Conservation (phyloP, 2,888 invertebrate species). For the Diarsia brunnea region DNA sequence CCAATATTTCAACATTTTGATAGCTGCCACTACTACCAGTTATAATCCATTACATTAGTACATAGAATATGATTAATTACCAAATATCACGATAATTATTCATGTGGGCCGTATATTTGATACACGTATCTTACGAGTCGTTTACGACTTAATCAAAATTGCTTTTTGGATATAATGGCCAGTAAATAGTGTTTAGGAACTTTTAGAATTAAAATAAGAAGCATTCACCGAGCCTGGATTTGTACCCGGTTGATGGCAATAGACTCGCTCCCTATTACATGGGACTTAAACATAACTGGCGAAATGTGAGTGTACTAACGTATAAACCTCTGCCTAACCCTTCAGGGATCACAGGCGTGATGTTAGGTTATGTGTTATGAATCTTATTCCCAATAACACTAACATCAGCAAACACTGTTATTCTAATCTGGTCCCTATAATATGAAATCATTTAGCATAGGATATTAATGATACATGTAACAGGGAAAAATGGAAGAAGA, state of each 20-base stretch:
- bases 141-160: not conserved
- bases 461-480: not conserved
- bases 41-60: constrained; percentile 33
- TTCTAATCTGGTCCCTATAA: not conserved
- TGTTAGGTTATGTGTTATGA: too few relatives aligned
- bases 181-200: not conserved
- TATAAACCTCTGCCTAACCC: too few relatives aligned
- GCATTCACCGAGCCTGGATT: too few relatives aligned
- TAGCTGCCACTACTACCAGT: constrained; percentile 14
- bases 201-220: not conserved
- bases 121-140: not conserved
- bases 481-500: too few relatives aligned
- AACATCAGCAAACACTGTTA: not conserved
- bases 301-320: too few relatives aligned
- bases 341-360: too few relatives aligned
- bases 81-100: constrained; percentile 7
- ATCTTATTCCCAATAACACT: not conserved
- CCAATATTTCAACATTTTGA: constrained; percentile 42
- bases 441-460: not conserved
- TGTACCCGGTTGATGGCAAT: too few relatives aligned
- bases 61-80: constrained; percentile 27
- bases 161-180: not conserved
- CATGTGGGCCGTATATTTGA: not conserved
- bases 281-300: too few relatives aligned
- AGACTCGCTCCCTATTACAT: too few relatives aligned